phyloP scores from a whole-genome alignment of 1,140 invertebrate species.

The Hirudo medicinalis region DNA sequence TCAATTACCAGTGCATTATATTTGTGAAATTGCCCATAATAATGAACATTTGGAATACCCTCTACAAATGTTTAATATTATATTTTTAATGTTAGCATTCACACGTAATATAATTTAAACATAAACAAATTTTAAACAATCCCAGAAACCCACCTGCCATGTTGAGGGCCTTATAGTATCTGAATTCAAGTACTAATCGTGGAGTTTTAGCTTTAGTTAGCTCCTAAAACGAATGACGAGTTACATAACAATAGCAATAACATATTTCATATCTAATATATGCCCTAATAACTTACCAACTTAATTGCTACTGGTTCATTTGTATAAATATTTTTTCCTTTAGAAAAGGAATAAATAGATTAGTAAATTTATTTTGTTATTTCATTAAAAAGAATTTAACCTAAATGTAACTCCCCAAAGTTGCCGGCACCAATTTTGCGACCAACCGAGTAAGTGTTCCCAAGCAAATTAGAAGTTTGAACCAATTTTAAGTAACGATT shows the following conservation, averaged over 20 bases:
- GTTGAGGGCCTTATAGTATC: neutral
- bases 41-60: slow-evolving; percentile 95
- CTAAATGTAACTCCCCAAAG: slow-evolving; percentile 14
- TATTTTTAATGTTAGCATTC: too few species aligned
- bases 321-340: slow-evolving; percentile 13
- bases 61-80: slow-evolving; percentile 47
- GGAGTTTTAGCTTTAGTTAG: slow-evolving; percentile 12
- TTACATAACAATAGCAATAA: neutral
- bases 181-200: slow-evolving; percentile 3
- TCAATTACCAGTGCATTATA: slow-evolving; percentile 99
- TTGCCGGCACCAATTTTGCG: slow-evolving; percentile 17
- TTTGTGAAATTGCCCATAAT: slow-evolving; percentile 97
- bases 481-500: neutral
- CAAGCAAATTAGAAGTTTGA: slow-evolving; percentile 1
- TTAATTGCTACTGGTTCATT: slow-evolving; percentile 16
- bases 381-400: neutral
- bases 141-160: neutral
- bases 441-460: slow-evolving; percentile 9
- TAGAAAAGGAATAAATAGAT: neutral
- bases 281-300: slow-evolving; percentile 9
- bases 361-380: neutral
- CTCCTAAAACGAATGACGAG: slow-evolving; percentile 1
- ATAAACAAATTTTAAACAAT: too few species aligned
- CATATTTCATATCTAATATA: neutral
- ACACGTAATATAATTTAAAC: too few species aligned